Conservation (phyloP, 2,888 invertebrate species). For the Glaucopsyche alexis region DNA sequence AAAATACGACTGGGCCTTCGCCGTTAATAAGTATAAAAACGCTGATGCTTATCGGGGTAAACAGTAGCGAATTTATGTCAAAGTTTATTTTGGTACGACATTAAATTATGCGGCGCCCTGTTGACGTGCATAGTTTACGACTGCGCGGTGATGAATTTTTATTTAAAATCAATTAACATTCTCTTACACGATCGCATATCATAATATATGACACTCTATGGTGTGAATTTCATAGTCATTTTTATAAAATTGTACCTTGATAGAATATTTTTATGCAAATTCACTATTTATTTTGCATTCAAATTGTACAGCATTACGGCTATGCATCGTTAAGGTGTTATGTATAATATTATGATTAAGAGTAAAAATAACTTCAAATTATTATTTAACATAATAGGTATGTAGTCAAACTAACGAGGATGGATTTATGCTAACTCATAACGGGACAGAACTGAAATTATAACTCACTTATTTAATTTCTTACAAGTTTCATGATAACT, state of each 20-base stretch:
- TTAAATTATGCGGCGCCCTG: constrained; percentile 65
- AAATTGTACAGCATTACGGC: constrained; percentile 25
- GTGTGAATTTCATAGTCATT: constrained; percentile 11
- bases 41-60: constrained; percentile 22
- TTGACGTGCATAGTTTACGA: constrained; percentile 40
- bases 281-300: constrained; percentile 21
- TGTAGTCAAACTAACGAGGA: background rate
- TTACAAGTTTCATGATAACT: background rate
- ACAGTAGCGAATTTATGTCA: constrained; percentile 46
- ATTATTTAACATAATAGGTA: background rate
- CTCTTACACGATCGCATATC: constrained; percentile 18
- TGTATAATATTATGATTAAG: constrained; percentile 5
- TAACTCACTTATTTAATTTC: background rate
- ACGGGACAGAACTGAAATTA: background rate
- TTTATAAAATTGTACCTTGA: constrained; percentile 4
- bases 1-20: background rate
- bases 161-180: constrained; percentile 37
- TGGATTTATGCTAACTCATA: background rate
- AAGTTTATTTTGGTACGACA: constrained; percentile 55
- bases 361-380: constrained; percentile 3
- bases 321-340: background rate
- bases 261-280: constrained; percentile 26
- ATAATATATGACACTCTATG: constrained; percentile 21
- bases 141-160: constrained; percentile 36
- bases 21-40: background rate